Evolutionary conservation across 2,797 vertebrate genomes (phyloP), one percentile per base, ranked within the genome.

Genomic region (Taeniopygia guttata): DNA sequence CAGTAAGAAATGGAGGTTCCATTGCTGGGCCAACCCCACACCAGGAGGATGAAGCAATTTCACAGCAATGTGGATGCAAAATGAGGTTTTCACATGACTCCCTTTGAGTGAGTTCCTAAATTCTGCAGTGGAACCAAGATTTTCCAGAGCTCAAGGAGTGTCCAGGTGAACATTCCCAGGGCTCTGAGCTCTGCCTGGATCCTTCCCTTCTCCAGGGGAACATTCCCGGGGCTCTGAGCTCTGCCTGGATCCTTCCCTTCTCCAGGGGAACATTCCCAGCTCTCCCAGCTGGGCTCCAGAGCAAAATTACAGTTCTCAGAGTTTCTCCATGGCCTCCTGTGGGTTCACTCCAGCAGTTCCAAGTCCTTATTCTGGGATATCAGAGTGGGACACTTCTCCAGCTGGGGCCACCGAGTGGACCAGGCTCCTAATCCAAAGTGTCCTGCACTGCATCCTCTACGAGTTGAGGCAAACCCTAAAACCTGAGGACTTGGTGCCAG

Each of bases 401-500:
- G 9, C 11, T 17, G 42, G 13, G 27, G 23, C 7, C 76, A 26
- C 1, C 2, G 1, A 32, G 32, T 2, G 20, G 23, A 17, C 1
- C 60, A 56, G 27, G 45, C 10, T 66, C 42, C 8, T 1, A 6
- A 48, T 7, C 11, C 19, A 0, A 11, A 40, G 16, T 9, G 16
- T 38, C 18, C 42, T 0, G 3, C 16, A 11, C 25, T 0, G 6
- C 13, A 11, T 10, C 55, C 51, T 38, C 45, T 30, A 16, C 22
- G 14, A 17, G 23, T 1, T n/a, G 49, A 45, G 70, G 8, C 9
- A 91, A 80, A 25, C 14, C 32, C 32, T 17, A 13, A 58, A 56
- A 48, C 3, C 1, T 3, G 26, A 52, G 8, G 18, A 34, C 49
- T 59, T 36, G 15, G 11, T 4, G 25, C 16, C 38, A 67, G 34